Percentiles rank a stretch among this genome's conserved stretches.
phyloP scores from a whole-genome alignment of 2,888 invertebrate genomes.

The Epistrophe grossulariae region DNA sequence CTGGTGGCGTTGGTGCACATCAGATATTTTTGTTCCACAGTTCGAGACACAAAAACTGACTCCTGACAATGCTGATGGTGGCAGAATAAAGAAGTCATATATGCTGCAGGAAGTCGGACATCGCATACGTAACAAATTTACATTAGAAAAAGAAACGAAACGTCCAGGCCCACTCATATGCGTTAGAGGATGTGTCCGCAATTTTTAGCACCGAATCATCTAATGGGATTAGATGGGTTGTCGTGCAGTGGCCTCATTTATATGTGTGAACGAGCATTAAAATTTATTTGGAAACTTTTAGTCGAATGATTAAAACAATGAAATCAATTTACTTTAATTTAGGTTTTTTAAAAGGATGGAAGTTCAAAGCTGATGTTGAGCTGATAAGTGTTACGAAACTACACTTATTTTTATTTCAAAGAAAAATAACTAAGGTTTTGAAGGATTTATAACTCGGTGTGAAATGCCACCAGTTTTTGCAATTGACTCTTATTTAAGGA shows the following conservation, averaged over 20 bases:
- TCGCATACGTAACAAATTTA: slow-evolving; percentile 50
- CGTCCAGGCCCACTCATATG: neutral
- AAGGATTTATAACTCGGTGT: no score
- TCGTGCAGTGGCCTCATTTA: slow-evolving; percentile 3
- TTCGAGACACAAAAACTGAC: slow-evolving; percentile 45
- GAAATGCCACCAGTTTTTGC: no score
- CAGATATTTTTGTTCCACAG: slow-evolving; percentile 56
- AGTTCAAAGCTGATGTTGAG: no score
- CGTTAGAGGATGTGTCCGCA: slow-evolving; percentile 17
- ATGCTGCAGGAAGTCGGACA: slow-evolving; percentile 31
- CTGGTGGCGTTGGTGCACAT: slow-evolving; percentile 62
- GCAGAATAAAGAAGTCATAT: neutral
- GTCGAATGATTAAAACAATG: slow-evolving; percentile 20
- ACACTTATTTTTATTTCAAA: no score
- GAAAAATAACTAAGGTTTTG: no score
- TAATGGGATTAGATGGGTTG: slow-evolving; percentile 50
- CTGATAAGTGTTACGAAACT: no score
- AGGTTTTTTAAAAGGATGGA: no score
- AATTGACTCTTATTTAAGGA: no score
- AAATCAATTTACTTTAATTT: slow-evolving; percentile 10
- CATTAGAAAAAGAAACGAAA: slow-evolving; percentile 41
- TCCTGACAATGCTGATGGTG: no score
- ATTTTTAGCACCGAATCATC: slow-evolving; percentile 13
- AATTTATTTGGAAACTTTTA: slow-evolving; percentile 34
- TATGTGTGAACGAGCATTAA: slow-evolving; percentile 10